Conservation (phyloP, 1,140 invertebrate species). For the Danaus plexippus region DNA sequence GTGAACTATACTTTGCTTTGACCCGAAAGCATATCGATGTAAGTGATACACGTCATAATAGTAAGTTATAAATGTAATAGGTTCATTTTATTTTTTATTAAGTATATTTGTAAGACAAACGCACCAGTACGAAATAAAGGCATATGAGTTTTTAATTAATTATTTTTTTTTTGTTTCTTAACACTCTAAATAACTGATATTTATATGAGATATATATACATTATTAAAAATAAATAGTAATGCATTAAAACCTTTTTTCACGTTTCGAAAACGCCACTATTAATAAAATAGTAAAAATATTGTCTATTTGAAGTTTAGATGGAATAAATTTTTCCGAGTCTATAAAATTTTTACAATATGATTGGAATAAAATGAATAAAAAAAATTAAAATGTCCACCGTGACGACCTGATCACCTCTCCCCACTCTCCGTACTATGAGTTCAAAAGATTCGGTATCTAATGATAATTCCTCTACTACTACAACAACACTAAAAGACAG, state of each 20-base stretch:
- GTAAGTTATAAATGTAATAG: slow-evolving; percentile 41
- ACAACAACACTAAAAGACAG: slow-evolving; percentile 22
- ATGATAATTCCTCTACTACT: slow-evolving; percentile 9
- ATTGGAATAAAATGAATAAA: too few species aligned
- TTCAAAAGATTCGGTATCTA: slow-evolving; percentile 23
- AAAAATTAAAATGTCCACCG: too few species aligned
- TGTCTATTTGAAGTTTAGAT: too few species aligned
- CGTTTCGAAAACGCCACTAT: too few species aligned
- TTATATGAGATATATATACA: not conserved
- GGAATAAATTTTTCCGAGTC: too few species aligned
- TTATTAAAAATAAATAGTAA: slow-evolving; percentile 3
- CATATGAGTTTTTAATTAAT: slow-evolving; percentile 62
- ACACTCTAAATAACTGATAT: not conserved
- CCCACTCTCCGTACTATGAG: slow-evolving; percentile 30
- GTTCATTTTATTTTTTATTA: slow-evolving; percentile 64
- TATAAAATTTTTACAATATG: too few species aligned
- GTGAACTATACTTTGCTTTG: slow-evolving; percentile 33
- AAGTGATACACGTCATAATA: slow-evolving; percentile 52
- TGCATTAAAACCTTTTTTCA: not conserved
- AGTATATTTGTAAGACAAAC: slow-evolving; percentile 65
- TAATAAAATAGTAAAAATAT: too few species aligned
- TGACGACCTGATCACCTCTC: too few species aligned
- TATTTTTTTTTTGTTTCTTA: slow-evolving; percentile 16
- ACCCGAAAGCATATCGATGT: slow-evolving; percentile 59
- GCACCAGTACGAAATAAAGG: slow-evolving; percentile 70